Conservation (phyloP, 2,113 vertebrate species). For the Dermatemys mawii region DNA sequence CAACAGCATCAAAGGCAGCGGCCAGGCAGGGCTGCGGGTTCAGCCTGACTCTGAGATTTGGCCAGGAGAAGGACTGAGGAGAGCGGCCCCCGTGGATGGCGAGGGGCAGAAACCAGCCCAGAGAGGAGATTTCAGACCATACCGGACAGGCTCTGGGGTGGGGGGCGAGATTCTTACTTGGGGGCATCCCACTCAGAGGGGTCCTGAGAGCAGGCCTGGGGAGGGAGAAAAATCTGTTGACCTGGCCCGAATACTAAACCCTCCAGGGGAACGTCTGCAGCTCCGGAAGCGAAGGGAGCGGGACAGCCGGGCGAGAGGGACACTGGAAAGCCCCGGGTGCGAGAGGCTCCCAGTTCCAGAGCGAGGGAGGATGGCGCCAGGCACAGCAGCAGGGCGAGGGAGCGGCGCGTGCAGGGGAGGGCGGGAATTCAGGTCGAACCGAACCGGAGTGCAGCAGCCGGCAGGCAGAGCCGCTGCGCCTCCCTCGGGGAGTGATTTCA, state of each 20-base stretch:
- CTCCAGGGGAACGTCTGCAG: not conserved
- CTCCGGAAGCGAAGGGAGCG: not conserved
- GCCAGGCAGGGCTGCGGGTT: too few species aligned
- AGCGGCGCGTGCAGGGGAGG: too few species aligned
- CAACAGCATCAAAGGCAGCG: too few species aligned
- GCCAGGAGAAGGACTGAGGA: too few species aligned
- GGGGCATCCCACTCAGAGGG: not conserved
- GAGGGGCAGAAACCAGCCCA: too few species aligned
- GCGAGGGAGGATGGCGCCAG: too few species aligned
- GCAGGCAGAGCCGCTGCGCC: too few species aligned
- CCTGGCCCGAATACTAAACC: not conserved
- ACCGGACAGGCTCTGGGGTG: not conserved
- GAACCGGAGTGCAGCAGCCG: too few species aligned
- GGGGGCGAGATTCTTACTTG: not conserved
- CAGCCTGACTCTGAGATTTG: too few species aligned
- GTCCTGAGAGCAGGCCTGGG: not conserved
- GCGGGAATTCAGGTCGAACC: not conserved
- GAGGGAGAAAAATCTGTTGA: not conserved
- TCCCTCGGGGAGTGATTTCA: too few species aligned
- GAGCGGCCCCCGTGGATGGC: too few species aligned
- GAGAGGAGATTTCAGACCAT: slow-evolving; percentile 33
- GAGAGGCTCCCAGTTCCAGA: not conserved
- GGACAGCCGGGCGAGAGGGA: not conserved
- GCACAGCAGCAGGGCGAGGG: too few species aligned
- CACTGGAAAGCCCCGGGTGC: not conserved